A percentile compares a stretch with the other conserved stretches of the same genome.
Evolutionary conservation across 2,113 vertebrate species (phyloP).

Genomic region (Pseudorhombus dupliciocellatus): DNA sequence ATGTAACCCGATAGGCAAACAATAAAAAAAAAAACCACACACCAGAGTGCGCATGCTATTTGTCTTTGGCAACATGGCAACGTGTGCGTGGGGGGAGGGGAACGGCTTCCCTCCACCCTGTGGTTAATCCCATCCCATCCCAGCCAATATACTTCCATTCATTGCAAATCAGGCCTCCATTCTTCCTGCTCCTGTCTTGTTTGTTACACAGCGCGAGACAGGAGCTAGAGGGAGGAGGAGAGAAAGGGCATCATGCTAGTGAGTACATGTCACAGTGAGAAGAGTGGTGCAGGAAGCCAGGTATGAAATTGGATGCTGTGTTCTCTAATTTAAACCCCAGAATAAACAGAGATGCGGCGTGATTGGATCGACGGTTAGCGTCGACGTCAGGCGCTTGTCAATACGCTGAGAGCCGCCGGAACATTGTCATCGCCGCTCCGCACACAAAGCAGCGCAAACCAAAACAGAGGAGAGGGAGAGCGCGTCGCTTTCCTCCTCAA

Average conservation of each 20-base stretch:
- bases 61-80: slow-evolving; percentile 15
- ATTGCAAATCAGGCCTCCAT: slow-evolving; percentile 31
- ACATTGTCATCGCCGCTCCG: slow-evolving; percentile 4
- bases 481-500: slow-evolving; percentile 7
- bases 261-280: slow-evolving; percentile 68
- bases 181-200: slow-evolving; percentile 17
- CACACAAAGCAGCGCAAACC: slow-evolving; percentile 15
- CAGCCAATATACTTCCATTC: slow-evolving; percentile 45
- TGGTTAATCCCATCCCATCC: slow-evolving; percentile 56
- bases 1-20: slow-evolving; percentile 29
- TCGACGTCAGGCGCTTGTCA: slow-evolving; percentile 50
- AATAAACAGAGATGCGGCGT: slow-evolving; percentile 69
- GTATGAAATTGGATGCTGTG: slow-evolving; percentile 82
- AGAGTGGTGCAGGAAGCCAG: slow-evolving; percentile 66
- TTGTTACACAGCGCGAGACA: slow-evolving; percentile 14
- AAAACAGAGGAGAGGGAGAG: slow-evolving; percentile 6
- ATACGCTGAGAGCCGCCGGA: slow-evolving; percentile 47
- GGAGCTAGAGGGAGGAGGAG: slow-evolving; percentile 7
- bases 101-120: slow-evolving; percentile 25
- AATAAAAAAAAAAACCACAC: background rate
- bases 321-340: slow-evolving; percentile 79
- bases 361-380: slow-evolving; percentile 60
- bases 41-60: slow-evolving; percentile 29
- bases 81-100: slow-evolving; percentile 3
- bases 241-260: slow-evolving; percentile 58